Evolutionary conservation across 2,888 invertebrate species (phyloP), one percentile per base, ranked within the genome.

Genomic region (Nasonia oneida): DNA sequence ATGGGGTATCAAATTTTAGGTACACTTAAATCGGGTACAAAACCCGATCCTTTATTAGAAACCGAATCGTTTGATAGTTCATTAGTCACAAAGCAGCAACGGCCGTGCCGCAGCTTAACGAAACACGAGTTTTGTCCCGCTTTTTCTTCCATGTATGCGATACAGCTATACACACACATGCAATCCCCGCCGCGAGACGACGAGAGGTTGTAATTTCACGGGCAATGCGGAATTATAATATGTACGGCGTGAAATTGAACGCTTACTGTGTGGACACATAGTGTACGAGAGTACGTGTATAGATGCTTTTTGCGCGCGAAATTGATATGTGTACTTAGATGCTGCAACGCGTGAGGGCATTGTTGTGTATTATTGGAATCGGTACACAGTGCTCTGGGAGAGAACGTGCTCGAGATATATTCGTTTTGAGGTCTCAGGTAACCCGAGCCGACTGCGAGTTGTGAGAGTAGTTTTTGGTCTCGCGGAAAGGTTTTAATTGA

Each of bases 311-410:
- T 53, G 50, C 39, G 12, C 76, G n/a, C 18, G 78, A 53, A 82
- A 82, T 85, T 64, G 81, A 85, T 85, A 85, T 50, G 77, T 77
- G 85, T 81, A 39, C 77, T 78, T 64, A 50, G 78, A 78, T 78
- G 83, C 78, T 73, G 78, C 73, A 73, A 71, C 37, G 33, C n/a
- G 57, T 37, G 50, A 1, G 29, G 37, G 76, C 53, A 76, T 67
- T 82, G 75, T 67, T 67, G 53, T 42, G 42, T 18, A 18, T 71
- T 57, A 42, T 37, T 53, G 71, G 42, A 61, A 74, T 70, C 29
- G 42, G 33, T n/a, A 67, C 12, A 64, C 1, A 8, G 70, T 3
- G 23, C 18, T 18, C 18, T 4, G 70, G n/a, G 5, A 23, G n/a
- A 57, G n/a, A 67, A 33, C 67, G 67, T 67, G 1, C 14, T 33